Conservation (phyloP, 2,797 vertebrate genomes). For the Sebastes melanostomus region DNA sequence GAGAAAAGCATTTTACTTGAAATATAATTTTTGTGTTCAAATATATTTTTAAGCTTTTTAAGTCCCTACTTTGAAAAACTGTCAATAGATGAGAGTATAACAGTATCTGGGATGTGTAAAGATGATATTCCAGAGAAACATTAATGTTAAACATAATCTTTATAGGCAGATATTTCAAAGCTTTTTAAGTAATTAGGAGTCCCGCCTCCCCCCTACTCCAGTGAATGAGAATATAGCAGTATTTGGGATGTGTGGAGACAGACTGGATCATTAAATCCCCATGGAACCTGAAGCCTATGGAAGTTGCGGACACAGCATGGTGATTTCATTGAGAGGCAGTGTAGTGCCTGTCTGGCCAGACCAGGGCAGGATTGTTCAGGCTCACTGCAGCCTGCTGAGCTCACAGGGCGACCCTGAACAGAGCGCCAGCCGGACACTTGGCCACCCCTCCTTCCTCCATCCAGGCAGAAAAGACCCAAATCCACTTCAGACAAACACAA, state of each 20-base stretch:
- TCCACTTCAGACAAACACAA: constrained; percentile 75
- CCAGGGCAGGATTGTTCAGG: constrained; percentile 78
- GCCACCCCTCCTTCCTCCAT: constrained; percentile 63
- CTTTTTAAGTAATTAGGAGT: not conserved
- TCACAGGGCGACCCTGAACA: constrained; percentile 71
- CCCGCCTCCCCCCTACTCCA: not conserved
- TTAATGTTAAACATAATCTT: not conserved
- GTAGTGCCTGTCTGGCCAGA: constrained; percentile 72
- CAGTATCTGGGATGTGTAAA: constrained; percentile 17
- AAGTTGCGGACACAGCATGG: constrained; percentile 75
- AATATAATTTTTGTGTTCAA: not conserved
- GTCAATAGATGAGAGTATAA: not conserved
- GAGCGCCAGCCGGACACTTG: constrained; percentile 73
- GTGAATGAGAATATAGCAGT: constrained; percentile 25
- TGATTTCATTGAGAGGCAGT: constrained; percentile 79
- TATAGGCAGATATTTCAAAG: not conserved
- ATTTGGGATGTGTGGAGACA: constrained; percentile 50
- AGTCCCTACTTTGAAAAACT: not conserved
- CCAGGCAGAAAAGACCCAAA: constrained; percentile 73
- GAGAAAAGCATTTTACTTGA: not conserved
- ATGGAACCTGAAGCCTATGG: constrained; percentile 62
- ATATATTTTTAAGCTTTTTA: not conserved
- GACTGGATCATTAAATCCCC: constrained; percentile 62
- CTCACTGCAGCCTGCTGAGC: constrained; percentile 80
- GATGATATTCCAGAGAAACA: not conserved